Base-by-base conservation (phyloP, 2,888 invertebrate genomes). In the Temnothorax ravouxi region DNA sequence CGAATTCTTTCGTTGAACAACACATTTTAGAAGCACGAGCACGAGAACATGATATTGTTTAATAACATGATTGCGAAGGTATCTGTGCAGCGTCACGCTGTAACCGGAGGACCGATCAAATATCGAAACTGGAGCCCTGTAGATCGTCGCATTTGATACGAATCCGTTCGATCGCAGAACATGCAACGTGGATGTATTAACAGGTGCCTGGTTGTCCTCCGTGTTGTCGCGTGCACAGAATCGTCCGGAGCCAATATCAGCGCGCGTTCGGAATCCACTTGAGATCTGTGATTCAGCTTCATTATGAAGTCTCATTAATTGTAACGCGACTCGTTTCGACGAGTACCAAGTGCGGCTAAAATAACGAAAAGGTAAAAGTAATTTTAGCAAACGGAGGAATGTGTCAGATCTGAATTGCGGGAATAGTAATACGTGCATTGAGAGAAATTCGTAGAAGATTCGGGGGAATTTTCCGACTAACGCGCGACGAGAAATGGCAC, bases 61-160 rank as follows among this genome's bases (percentile, higher is more conserved):
- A 74, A 61, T 62, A 84, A 56, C 50, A 61, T 84, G 74, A 72
- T 84, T 50, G 66, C 52, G 34, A 56, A 13, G 54, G 56, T 64
- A 34, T 59, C 77, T 54, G 3, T 6, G 9, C 29, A 59, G n/a
- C 34, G 44, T 50, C 74, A 50, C 44, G 79, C 80, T 83, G 87
- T 86, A 74, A 67, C 21, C 84, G 44, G 38, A 18, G 44, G 38
- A 18, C 75, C 69, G 84, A 86, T 88, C 81, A 54, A 64, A 71
- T 85, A 74, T 87, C 84, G 88, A 86, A 88, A 89, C 83, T 77
- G 34, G 84, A 89, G 80, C 83, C 50, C 38, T 38, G 13, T 76
- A 67, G 67, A 80, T 85, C 18, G 74, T 66, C 71, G 41, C 69
- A 52, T 72, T 34, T 41, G 34, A n/a, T 50, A 52, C 34, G 34